Conservation (phyloP, 2,888 invertebrate species). For the Mesorhabditis belari region DNA sequence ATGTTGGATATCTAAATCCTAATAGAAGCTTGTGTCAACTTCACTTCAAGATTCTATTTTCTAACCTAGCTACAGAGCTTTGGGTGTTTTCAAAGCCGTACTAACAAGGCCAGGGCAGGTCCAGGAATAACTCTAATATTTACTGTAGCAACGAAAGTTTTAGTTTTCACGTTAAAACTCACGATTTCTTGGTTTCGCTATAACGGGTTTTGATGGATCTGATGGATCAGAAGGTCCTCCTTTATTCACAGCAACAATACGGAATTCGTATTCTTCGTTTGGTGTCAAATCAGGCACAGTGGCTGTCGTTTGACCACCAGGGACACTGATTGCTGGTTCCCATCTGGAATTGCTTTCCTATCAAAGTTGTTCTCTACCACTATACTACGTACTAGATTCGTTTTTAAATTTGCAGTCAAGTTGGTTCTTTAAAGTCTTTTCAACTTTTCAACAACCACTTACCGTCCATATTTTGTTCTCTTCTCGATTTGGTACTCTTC, state of each 20-base stretch:
- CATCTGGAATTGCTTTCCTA: conserved; percentile 65
- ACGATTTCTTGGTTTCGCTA: conserved; percentile 66
- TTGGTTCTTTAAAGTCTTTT: neutral
- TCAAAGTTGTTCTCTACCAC: neutral
- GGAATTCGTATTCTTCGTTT: conserved; percentile 84
- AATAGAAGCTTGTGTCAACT: neutral
- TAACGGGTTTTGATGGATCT: conserved; percentile 75
- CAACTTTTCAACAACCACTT: neutral
- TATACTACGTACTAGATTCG: no score
- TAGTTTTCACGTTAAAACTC: conserved; percentile 8
- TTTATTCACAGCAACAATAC: conserved; percentile 75
- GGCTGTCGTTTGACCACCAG: conserved; percentile 75
- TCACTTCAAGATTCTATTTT: neutral
- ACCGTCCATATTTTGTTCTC: conserved; percentile 70
- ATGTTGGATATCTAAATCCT: neutral
- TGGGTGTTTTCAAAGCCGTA: neutral
- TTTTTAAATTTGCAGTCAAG: no score
- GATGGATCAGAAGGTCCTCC: conserved; percentile 84
- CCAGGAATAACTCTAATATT: neutral
- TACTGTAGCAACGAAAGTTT: neutral
- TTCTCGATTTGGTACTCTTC: conserved; percentile 85
- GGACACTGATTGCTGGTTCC: conserved; percentile 82
- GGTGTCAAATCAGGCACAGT: conserved; percentile 80
- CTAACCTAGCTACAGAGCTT: neutral
- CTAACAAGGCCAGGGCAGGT: neutral